A percentile compares a stretch with the other conserved stretches of the same genome.
Conservation (phyloP, 2,888 invertebrate genomes). For the Cephus nigrinus region DNA sequence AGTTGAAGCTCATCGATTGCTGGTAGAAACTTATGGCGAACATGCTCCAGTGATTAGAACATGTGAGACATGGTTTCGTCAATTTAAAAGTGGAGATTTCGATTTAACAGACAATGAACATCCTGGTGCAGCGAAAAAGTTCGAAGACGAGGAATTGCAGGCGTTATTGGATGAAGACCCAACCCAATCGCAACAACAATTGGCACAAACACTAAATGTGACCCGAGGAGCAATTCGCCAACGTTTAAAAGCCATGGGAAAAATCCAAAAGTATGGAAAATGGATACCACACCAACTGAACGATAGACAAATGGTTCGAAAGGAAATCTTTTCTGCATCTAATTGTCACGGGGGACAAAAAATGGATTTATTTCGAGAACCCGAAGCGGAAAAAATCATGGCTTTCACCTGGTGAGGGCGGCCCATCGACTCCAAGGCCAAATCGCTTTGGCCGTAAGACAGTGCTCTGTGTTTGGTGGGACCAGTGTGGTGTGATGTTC, state of each 20-base stretch:
- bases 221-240: slow-evolving; percentile 19
- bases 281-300: slow-evolving; percentile 4
- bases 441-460: slow-evolving; percentile 8
- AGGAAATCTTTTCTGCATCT: slow-evolving; percentile 17
- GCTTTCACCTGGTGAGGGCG: slow-evolving; percentile 10
- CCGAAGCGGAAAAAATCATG: slow-evolving; percentile 5
- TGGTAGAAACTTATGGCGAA: slow-evolving; percentile 15
- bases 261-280: slow-evolving; percentile 17
- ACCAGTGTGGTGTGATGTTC: neutral
- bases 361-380: slow-evolving; percentile 8
- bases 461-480: slow-evolving; percentile 8
- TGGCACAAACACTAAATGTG: slow-evolving; percentile 23
- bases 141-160: slow-evolving; percentile 27
- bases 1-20: neutral
- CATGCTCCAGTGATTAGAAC: slow-evolving; percentile 9
- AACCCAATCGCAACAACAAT: slow-evolving; percentile 26
- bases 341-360: slow-evolving; percentile 17
- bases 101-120: slow-evolving; percentile 27
- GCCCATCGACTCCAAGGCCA: slow-evolving; percentile 13
- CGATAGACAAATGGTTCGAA: slow-evolving; percentile 10
- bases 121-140: slow-evolving; percentile 17
- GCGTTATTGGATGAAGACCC: slow-evolving; percentile 29
- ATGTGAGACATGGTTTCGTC: slow-evolving; percentile 19
- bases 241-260: slow-evolving; percentile 19
- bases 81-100: slow-evolving; percentile 29